A percentile compares a stretch with the other conserved stretches of the same genome.
These are phyloP conservation scores for Orchesella flavescens DNA, from an alignment of 2,888 invertebrate species.

Conservation along the genomic window DNA sequence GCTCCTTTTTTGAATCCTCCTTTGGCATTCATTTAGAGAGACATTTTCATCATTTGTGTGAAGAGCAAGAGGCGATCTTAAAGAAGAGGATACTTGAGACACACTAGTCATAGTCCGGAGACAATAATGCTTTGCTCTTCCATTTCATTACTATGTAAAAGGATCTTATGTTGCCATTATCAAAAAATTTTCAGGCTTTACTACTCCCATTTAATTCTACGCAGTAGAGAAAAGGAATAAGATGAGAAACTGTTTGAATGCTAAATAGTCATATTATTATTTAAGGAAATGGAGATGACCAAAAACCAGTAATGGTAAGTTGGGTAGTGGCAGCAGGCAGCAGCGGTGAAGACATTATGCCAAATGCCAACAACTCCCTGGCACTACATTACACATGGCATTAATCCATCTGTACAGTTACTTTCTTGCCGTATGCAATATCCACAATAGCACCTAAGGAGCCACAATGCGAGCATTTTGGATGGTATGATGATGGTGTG, in stretches of 20 bases:
- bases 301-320: constrained; percentile 33
- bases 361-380: constrained; percentile 54
- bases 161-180: constrained; percentile 32
- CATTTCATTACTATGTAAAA: constrained; percentile 42
- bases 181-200: constrained; percentile 2
- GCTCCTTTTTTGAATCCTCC: constrained; percentile 33
- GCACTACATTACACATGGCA: constrained; percentile 43
- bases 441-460: constrained; percentile 47
- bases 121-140: constrained; percentile 11
- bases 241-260: constrained; percentile 41
- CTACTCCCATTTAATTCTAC: constrained; percentile 1
- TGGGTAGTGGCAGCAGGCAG: constrained; percentile 16
- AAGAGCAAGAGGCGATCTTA: constrained; percentile 8
- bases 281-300: constrained; percentile 61
- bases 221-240: not conserved
- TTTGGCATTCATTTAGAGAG: constrained; percentile 55
- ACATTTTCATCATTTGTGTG: constrained; percentile 47
- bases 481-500: not conserved
- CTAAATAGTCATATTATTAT: constrained; percentile 54
- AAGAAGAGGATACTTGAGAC: not conserved
- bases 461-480: constrained; percentile 8
- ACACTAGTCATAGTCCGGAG: not conserved
- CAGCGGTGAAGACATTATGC: constrained; percentile 27
- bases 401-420: constrained; percentile 42
- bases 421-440: constrained; percentile 21